phyloP scores from a whole-genome alignment of 2,113 vertebrate species.

The Oenanthe melanoleuca region DNA sequence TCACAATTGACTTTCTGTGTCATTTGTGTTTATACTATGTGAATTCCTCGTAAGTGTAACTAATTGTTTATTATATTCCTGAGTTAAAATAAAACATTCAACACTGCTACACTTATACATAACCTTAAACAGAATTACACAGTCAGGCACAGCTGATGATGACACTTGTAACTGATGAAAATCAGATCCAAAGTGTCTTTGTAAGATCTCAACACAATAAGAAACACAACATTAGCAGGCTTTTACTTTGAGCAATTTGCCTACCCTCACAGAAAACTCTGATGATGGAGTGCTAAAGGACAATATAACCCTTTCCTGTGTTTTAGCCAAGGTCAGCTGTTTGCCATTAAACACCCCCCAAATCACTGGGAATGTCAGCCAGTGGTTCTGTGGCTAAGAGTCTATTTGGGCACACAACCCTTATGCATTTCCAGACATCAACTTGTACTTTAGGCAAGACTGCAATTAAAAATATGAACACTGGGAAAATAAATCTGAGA shows the following conservation, averaged over 20 bases:
- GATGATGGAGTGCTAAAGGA: neutral
- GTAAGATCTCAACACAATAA: neutral
- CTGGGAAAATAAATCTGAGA: neutral
- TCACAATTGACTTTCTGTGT: accelerated
- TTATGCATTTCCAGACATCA: neutral
- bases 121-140: neutral
- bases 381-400: neutral
- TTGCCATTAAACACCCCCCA: neutral
- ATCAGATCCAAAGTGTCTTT: neutral
- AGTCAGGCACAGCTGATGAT: neutral
- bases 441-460: neutral
- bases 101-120: neutral
- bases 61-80: neutral
- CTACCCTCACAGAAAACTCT: neutral
- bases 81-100: neutral
- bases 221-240: neutral
- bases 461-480: neutral
- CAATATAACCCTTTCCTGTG: neutral
- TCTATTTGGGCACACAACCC: neutral
- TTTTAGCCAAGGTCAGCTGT: neutral
- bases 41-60: neutral
- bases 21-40: neutral
- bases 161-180: neutral
- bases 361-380: neutral
- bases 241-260: neutral